Base-by-base conservation (phyloP, 2,888 invertebrate species). In the Priocnemis perturbator region DNA sequence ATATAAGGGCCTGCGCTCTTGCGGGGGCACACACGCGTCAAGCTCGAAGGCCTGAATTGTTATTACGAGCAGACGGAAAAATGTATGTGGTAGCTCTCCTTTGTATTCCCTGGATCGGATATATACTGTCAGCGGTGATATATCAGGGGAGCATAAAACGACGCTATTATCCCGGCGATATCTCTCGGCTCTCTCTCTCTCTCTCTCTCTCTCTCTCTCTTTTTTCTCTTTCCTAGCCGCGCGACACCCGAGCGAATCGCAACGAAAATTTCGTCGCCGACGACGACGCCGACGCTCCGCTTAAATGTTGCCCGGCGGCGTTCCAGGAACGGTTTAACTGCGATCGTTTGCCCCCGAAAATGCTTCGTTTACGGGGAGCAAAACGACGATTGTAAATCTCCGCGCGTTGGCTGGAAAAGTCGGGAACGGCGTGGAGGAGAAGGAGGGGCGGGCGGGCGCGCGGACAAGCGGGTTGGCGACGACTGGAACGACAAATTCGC, bases 291-390 rank as follows among this genome's bases (percentile, higher is more conserved):
- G 37, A 11, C 50, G 59, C 69, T 65, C 67, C 74, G 37, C 72
- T 73, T 73, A 73, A 78, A 78, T 68, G 75, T 66, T 73, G 69
- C 69, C 73, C 78, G 75, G 73, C 78, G 71, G 67, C 73, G 71
- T 73, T 78, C 67, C 75, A 68, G 47, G 48, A 47, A 48, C 68
- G 66, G 70, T 68, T 68, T 75, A 78, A 78, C 73, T 68, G 78
- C 75, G 78, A 78, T 78, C 78, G 78, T 78, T 78, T 71, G 78
- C 73, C 73, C 64, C 69, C 76, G 71, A 78, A 78, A 78, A 78
- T 78, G 76, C 71, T 73, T 78, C 76, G 78, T 78, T 78, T 76
- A 78, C 73, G 69, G 53, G 23, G 64, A 69, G 64, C 76, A 64
- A 73, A 78, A 73, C 76, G 76, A 63, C 78, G 67, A 71, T 67